These are phyloP conservation scores for Pherbina coryleti DNA, from an alignment of 2,888 invertebrate species.

Conservation along the genomic window DNA sequence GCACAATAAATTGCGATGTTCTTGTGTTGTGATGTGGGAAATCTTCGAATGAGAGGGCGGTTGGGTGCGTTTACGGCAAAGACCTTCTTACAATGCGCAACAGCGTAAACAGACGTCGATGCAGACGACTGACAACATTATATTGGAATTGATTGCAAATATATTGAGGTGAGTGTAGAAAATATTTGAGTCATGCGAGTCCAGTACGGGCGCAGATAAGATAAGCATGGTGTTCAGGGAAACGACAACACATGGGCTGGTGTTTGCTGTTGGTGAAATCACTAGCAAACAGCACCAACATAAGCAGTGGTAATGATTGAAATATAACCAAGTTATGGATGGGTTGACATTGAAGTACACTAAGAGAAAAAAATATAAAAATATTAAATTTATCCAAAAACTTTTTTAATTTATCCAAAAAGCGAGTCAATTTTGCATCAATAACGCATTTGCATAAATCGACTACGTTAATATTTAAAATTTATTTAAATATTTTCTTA, in stretches of 20 bases:
- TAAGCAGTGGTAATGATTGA: too few relatives aligned
- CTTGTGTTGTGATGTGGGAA: background rate
- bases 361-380: too few relatives aligned
- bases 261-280: too few relatives aligned
- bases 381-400: too few relatives aligned
- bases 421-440: too few relatives aligned
- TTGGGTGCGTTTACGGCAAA: background rate
- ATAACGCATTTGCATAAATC: too few relatives aligned
- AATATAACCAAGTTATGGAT: too few relatives aligned
- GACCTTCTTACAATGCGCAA: background rate
- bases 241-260: background rate
- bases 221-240: background rate
- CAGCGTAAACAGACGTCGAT: background rate
- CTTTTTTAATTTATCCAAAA: too few relatives aligned
- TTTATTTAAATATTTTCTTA: too few relatives aligned
- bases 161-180: background rate
- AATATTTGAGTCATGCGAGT: conserved; percentile 12
- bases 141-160: background rate
- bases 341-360: too few relatives aligned
- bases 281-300: too few relatives aligned
- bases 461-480: too few relatives aligned
- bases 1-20: background rate
- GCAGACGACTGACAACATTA: background rate
- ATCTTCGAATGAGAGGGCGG: background rate
- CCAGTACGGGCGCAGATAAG: background rate